phyloP scores from a whole-genome alignment of 1,140 invertebrate species.

The Pachypeltis micranthus region DNA sequence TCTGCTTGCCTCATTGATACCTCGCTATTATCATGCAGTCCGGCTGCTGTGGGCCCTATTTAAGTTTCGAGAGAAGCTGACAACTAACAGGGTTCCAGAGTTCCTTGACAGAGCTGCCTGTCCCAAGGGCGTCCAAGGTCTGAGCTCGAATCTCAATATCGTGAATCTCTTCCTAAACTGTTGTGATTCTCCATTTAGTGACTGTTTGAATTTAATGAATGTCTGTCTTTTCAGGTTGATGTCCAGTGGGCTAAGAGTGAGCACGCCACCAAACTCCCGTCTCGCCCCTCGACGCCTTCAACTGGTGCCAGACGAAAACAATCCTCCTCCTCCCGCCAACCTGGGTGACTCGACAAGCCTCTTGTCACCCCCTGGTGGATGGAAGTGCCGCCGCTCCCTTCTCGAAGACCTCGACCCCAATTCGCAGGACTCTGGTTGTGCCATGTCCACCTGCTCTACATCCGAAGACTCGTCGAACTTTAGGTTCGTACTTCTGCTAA shows the following conservation, averaged over 20 bases:
- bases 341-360: background rate
- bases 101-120: too few species aligned
- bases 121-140: too few species aligned
- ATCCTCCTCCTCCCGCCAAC: background rate
- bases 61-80: too few species aligned
- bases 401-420: slow-evolving; percentile 38
- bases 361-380: background rate
- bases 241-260: slow-evolving; percentile 15
- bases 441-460: slow-evolving; percentile 30
- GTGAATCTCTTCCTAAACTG: too few species aligned
- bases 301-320: slow-evolving; percentile 14
- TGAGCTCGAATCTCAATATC: too few species aligned
- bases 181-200: too few species aligned
- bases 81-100: too few species aligned
- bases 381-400: slow-evolving; percentile 16
- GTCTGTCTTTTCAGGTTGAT: slow-evolving; percentile 13
- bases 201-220: too few species aligned
- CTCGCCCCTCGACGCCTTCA: slow-evolving; percentile 6
- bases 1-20: too few species aligned
- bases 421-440: slow-evolving; percentile 46
- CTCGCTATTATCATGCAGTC: too few species aligned
- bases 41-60: too few species aligned
- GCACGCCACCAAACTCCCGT: slow-evolving; percentile 12
- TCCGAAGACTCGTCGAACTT: slow-evolving; percentile 21
- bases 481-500: too few species aligned